phyloP scores from a whole-genome alignment of 37 sponge, comb jelly and placozoan species.

The Chondrosia reniformis region DNA sequence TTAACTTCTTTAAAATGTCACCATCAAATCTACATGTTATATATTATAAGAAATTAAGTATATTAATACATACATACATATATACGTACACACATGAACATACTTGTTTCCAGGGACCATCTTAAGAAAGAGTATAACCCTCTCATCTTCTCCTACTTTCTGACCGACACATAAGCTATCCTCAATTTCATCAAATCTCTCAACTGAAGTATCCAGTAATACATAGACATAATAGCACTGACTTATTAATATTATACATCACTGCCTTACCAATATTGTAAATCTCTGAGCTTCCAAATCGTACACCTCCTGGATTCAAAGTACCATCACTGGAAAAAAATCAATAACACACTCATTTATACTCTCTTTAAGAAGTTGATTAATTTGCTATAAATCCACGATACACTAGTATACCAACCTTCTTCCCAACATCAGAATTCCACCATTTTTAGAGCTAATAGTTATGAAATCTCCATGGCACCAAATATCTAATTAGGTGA shows the following conservation, averaged over 20 bases:
- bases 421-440: slow-evolving; percentile 93
- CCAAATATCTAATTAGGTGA: slow-evolving; percentile 75
- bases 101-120: slow-evolving; percentile 68
- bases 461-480: slow-evolving; percentile 93
- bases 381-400: not conserved
- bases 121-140: slow-evolving; percentile 94
- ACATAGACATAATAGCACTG: not conserved
- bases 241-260: not conserved
- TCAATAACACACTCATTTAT: too few relatives aligned
- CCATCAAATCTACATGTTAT: slow-evolving; percentile 50
- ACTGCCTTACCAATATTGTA: slow-evolving; percentile 80
- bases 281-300: slow-evolving; percentile 98
- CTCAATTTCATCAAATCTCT: slow-evolving; percentile 60
- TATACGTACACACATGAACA: not conserved
- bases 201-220: slow-evolving; percentile 55
- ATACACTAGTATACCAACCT: slow-evolving; percentile 36
- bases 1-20: slow-evolving; percentile 57
- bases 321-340: slow-evolving; percentile 83
- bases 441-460: slow-evolving; percentile 82
- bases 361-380: too few relatives aligned
- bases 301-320: slow-evolving; percentile 91
- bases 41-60: not conserved
- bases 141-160: slow-evolving; percentile 73
- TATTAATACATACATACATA: not conserved
- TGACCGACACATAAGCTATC: slow-evolving; percentile 97